Evolutionary conservation across 2,113 vertebrate species (phyloP), one percentile per base, ranked within the genome.

Genomic region (Phaetusa simplex): DNA sequence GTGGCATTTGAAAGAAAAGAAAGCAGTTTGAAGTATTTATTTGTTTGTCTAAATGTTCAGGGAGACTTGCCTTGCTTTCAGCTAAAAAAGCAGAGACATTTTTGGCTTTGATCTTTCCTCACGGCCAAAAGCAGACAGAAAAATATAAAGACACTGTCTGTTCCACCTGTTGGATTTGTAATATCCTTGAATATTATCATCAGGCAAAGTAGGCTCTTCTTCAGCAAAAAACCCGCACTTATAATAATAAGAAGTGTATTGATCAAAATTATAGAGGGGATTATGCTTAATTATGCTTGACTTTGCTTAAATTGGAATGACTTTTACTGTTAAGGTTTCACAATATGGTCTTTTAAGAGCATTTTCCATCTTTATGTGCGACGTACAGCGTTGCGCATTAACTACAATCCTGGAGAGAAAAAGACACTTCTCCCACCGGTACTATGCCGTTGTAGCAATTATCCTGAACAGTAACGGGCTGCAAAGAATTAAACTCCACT

Each of bases 401-500:
- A 89, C 86, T 90, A 32, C 30, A n/a, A 85, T 97, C 38, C 53
- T 93, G 43, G 53, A 2, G 26, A 95, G 83, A 90, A 82, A 91
- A 1, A 82, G 66, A 61, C 34, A 47, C 23, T 61, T 43, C 15
- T 96, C 82, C 49, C 65, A 86, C 73, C 90, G 83, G n/a, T 93
- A 71, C 90, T 95, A 64, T 82, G 91, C 55, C 40, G 66, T 62
- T 5, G 1, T 65, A 71, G 78, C 69, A 97, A 96, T 97, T 96
- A 97, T 72, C 82, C 76, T 91, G 67, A 96, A 81, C 84, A 95
- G 82, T 93, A 97, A 88, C 0, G 2, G 50, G 32, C 32, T 90
- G 59, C 52, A 53, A 81, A 79, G 86, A 94, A 94, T 97, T 94
- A 93, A 94, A 92, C 62, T 91, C 78, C 7, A 1, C 77, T 92